Evolutionary conservation across 2,888 invertebrate genomes (phyloP), one percentile per base, ranked within the genome.

Genomic region (Hypercompe scribonia): DNA sequence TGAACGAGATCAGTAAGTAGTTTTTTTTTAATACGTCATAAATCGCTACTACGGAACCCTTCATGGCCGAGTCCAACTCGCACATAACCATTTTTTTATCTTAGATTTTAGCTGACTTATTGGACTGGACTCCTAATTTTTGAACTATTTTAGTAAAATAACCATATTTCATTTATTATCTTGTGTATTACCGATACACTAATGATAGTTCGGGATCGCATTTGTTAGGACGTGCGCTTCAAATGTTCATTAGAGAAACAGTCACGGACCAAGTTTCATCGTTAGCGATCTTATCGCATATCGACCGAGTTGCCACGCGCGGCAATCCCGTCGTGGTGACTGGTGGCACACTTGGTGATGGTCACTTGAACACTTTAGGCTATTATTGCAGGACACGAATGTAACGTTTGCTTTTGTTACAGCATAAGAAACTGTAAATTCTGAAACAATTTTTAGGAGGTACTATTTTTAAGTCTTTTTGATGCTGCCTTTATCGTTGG

Each of bases 211-310:
- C 61, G 64, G 58, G 69, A 65, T 58, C 65, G 24, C 64, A 61
- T 18, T 64, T n/a, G 24, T 75, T 73, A 75, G 73, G 74, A 79
- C 74, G 72, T 74, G 65, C 68, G 71, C 64, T 65, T 21, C 65
- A 33, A 46, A 50, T 70, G 78, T 77, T 79, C 82, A 80, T 82
- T 82, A 82, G 77, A 68, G 72, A 69, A 78, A 81, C 77, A 76
- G 72, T 80, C 78, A 70, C 75, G 73, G 73, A 34, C 65, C 65
- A 78, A 77, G 72, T 78, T 76, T 63, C 70, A 68, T 80, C 78
- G 77, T 78, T 77, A 78, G 75, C 63, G 78, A 77, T 75, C 65
- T 72, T 75, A 75, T 75, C 75, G 66, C 74, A 65, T 75, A 76
- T 82, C 75, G 73, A 65, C 70, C 54, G 58, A 5, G 11, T 39